Conservation (phyloP, 1,140 invertebrate species). For the Frieseomelitta varia region DNA sequence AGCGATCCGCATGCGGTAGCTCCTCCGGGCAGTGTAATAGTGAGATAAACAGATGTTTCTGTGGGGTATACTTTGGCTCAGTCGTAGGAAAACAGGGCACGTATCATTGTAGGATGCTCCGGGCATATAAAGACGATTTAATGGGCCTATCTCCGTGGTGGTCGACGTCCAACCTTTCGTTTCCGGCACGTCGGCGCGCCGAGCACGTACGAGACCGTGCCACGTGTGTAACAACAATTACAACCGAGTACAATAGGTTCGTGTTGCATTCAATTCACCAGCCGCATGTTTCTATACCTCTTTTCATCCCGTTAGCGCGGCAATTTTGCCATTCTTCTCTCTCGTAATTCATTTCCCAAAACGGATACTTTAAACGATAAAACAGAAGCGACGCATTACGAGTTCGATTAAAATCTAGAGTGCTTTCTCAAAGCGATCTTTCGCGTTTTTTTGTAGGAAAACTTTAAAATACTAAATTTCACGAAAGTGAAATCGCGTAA, state of each 20-base stretch:
- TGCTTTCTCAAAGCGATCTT: too few species aligned
- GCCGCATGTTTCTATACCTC: background rate
- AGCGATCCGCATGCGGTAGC: constrained; percentile 12
- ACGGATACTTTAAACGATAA: background rate
- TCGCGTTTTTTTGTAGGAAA: too few species aligned
- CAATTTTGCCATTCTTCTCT: background rate
- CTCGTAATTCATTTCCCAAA: background rate
- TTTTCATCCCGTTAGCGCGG: background rate
- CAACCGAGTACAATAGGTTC: background rate
- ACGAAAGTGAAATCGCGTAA: too few species aligned
- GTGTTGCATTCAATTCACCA: background rate
- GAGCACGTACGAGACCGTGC: background rate
- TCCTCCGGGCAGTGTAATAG: constrained; percentile 39
- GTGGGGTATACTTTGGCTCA: constrained; percentile 41
- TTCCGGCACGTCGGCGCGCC: background rate
- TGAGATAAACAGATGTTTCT: constrained; percentile 42
- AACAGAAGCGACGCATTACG: too few species aligned
- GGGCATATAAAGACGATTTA: constrained; percentile 51
- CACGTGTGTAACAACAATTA: constrained; percentile 15
- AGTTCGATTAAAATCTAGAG: too few species aligned
- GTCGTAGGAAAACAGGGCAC: constrained; percentile 40
- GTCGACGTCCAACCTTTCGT: background rate
- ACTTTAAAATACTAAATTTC: too few species aligned
- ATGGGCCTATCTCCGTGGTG: constrained; percentile 5
- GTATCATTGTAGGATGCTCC: constrained; percentile 44